Percentiles rank a stretch among this genome's conserved stretches.
Conservation (phyloP, 2,888 invertebrate genomes). For the Volucella bombylans region DNA sequence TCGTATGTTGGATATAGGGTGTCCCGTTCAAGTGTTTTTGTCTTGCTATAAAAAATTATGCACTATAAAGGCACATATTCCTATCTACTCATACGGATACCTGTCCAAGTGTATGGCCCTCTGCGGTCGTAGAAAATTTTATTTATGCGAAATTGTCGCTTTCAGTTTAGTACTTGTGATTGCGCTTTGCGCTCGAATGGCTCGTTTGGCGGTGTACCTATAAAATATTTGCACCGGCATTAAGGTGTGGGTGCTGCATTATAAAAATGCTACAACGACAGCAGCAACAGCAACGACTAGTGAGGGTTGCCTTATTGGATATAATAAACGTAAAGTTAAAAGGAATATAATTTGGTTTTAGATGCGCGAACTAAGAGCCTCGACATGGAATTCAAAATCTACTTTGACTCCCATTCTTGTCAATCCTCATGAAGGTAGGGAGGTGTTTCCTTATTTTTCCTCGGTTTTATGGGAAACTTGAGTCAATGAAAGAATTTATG, state of each 20-base stretch:
- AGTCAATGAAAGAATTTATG: constrained; percentile 36
- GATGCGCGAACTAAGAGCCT: not conserved
- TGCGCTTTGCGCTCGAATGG: constrained; percentile 54
- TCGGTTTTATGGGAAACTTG: constrained; percentile 12
- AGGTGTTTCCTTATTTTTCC: not conserved
- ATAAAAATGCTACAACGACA: constrained; percentile 17
- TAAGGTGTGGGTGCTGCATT: constrained; percentile 44
- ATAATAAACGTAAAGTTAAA: constrained; percentile 67
- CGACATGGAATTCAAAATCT: constrained; percentile 13
- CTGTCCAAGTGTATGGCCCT: constrained; percentile 13
- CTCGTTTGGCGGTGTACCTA: constrained; percentile 54
- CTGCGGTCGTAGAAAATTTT: constrained; percentile 63
- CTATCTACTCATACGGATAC: constrained; percentile 1
- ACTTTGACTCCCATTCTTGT: not conserved
- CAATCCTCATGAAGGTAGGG: not conserved
- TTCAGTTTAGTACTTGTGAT: constrained; percentile 64
- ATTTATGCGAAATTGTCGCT: constrained; percentile 72
- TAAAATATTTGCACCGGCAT: constrained; percentile 51
- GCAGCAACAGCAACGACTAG: not conserved
- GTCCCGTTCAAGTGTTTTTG: constrained; percentile 24
- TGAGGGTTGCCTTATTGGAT: constrained; percentile 52
- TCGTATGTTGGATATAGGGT: constrained; percentile 50
- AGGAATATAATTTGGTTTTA: constrained; percentile 64
- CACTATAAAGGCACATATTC: constrained; percentile 58
- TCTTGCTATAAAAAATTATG: constrained; percentile 51